Percentiles rank a stretch among this genome's conserved stretches.
These are phyloP conservation scores for Phylloscopus trochilus DNA, from an alignment of 2,113 vertebrate genomes.

Conservation along the genomic window DNA sequence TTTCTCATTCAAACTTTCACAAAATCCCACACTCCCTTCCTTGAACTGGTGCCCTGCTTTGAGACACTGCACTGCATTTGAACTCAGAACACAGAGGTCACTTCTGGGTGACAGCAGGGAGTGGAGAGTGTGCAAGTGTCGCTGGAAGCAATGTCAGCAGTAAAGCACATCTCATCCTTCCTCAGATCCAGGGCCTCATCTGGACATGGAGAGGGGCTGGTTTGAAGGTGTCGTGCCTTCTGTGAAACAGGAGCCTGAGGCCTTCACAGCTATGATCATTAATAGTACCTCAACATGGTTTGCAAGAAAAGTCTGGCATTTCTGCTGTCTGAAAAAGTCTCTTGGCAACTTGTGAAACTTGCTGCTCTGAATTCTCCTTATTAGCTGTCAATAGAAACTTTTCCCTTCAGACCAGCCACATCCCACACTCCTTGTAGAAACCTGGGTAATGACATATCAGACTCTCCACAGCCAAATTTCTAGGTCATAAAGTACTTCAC, in stretches of 20 bases:
- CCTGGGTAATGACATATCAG: background rate
- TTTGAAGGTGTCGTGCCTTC: background rate
- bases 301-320: background rate
- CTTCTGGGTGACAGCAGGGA: background rate
- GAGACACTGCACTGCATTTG: background rate
- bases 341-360: background rate
- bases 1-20: background rate
- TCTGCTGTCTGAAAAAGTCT: background rate
- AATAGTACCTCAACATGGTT: background rate
- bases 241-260: background rate
- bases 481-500: background rate
- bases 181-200: background rate
- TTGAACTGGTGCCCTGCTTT: background rate
- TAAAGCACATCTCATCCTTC: background rate
- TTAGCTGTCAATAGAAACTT: background rate
- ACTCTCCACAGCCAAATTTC: background rate
- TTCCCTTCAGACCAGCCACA: background rate
- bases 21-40: background rate
- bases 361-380: background rate
- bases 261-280: background rate
- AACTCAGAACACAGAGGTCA: background rate
- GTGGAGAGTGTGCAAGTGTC: background rate
- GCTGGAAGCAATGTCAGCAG: background rate
- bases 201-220: background rate
- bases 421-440: background rate